A percentile compares a stretch with the other conserved stretches of the same genome.
Conservation (phyloP, 2,888 invertebrate genomes). For the Mantis religiosa region DNA sequence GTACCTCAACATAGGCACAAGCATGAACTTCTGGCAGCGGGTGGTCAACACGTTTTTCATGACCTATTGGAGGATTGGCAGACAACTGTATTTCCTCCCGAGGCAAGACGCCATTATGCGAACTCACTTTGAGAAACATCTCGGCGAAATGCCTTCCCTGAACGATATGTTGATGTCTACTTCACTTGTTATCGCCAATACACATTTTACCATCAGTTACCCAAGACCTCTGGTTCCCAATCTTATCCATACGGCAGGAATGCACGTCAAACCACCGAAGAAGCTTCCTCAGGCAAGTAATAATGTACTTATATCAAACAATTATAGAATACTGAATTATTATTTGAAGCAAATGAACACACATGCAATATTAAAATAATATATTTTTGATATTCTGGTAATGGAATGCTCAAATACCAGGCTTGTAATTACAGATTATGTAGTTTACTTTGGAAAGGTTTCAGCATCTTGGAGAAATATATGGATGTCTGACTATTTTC, state of each 20-base stretch:
- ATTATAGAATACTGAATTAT: too few species aligned
- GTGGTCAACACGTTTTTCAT: conserved; percentile 46
- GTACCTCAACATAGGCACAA: conserved; percentile 47
- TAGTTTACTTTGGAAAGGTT: too few species aligned
- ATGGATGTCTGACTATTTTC: too few species aligned
- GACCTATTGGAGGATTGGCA: background rate
- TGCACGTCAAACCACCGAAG: conserved; percentile 37
- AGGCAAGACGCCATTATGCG: conserved; percentile 16
- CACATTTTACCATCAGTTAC: conserved; percentile 35
- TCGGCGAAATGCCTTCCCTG: conserved; percentile 25
- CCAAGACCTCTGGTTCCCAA: conserved; percentile 36
- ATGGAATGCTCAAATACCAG: too few species aligned
- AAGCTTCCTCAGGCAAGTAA: conserved; percentile 21
- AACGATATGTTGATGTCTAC: conserved; percentile 30
- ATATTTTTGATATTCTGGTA: too few species aligned
- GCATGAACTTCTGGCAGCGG: conserved; percentile 46
- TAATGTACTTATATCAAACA: too few species aligned
- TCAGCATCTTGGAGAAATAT: too few species aligned
- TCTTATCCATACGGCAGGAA: conserved; percentile 38
- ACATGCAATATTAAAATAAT: too few species aligned
- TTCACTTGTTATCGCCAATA: conserved; percentile 35
- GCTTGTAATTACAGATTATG: too few species aligned
- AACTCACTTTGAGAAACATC: conserved; percentile 9
- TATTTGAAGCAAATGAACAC: too few species aligned
- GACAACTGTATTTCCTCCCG: conserved; percentile 9